Percentiles rank a stretch among this genome's conserved stretches.
phyloP scores from a whole-genome alignment of 30 jellyfish, hydroid and myxozoan genomes.

The Calvadosia cruxmelitensis region DNA sequence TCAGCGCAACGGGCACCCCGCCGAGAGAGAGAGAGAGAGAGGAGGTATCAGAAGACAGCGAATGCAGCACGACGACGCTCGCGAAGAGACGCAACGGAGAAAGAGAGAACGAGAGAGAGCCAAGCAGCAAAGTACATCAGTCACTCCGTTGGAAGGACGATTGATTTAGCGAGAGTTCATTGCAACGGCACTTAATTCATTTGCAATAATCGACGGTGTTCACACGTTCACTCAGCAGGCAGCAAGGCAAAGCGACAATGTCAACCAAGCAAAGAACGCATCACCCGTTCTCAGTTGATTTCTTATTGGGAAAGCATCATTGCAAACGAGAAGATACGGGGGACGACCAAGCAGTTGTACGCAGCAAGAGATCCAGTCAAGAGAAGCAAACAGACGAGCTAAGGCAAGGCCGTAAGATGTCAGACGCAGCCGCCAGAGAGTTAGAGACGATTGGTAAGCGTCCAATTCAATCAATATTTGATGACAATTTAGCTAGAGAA shows the following conservation, averaged over 20 bases:
- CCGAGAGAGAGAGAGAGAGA: too few relatives aligned
- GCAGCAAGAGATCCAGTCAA: constrained; percentile 11
- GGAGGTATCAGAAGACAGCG: too few relatives aligned
- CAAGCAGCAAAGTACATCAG: constrained; percentile 12
- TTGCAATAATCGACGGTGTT: constrained; percentile 8
- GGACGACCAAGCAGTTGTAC: constrained; percentile 22
- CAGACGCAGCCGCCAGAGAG: constrained; percentile 22
- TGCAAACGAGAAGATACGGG: too few relatives aligned
- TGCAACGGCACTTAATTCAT: too few relatives aligned
- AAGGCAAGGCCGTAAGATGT: constrained; percentile 25
- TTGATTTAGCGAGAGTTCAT: too few relatives aligned
- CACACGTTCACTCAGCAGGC: constrained; percentile 1
- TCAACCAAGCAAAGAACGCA: constrained; percentile 34
- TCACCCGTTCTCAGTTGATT: constrained; percentile 50
- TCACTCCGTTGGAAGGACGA: not conserved
- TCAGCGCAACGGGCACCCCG: too few relatives aligned
- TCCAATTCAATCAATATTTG: too few relatives aligned
- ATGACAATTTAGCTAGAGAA: too few relatives aligned
- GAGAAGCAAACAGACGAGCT: constrained; percentile 14
- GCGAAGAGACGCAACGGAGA: too few relatives aligned
- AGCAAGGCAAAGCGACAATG: constrained; percentile 15
- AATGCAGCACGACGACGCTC: too few relatives aligned
- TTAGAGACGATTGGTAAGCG: constrained; percentile 55
- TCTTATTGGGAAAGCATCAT: constrained; percentile 24
- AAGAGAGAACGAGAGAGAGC: constrained; percentile 12